Percentiles rank a stretch among this genome's conserved stretches.
Evolutionary conservation across 2,113 vertebrate species (phyloP).

Genomic region (Lampris incognitus): DNA sequence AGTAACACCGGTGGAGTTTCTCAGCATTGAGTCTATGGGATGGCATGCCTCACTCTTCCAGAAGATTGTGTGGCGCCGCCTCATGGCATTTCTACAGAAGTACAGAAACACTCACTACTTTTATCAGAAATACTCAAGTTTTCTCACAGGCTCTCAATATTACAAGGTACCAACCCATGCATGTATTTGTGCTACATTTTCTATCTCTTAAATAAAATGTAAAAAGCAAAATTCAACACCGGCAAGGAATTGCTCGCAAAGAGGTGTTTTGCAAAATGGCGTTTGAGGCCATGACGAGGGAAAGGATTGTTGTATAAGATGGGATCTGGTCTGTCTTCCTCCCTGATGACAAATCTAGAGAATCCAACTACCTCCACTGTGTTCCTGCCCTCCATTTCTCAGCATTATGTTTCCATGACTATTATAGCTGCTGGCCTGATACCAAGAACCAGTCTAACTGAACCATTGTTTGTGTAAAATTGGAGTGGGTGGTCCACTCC

Average conservation of each 20-base stretch:
- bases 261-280: not conserved
- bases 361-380: conserved; percentile 20
- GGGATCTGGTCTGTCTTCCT: conserved; percentile 22
- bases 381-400: conserved; percentile 15
- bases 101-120: too few relatives aligned
- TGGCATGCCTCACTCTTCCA: too few relatives aligned
- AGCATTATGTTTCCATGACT: conserved; percentile 43
- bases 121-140: too few relatives aligned
- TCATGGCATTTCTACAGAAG: too few relatives aligned
- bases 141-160: too few relatives aligned
- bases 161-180: too few relatives aligned
- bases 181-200: too few relatives aligned
- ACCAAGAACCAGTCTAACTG: conserved; percentile 14
- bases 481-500: not conserved
- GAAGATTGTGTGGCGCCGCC: too few relatives aligned
- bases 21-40: too few relatives aligned
- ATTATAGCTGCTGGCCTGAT: conserved; percentile 8
- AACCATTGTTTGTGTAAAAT: conserved; percentile 15
- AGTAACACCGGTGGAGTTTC: too few relatives aligned
- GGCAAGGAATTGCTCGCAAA: conserved; percentile 2
- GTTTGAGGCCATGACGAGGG: too few relatives aligned
- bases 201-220: conserved; percentile 2
- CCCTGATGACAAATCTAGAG: conserved; percentile 23
- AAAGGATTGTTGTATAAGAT: conserved; percentile 5
- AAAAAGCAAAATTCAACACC: not conserved